phyloP scores from a whole-genome alignment of 2,888 invertebrate genomes.

The Heliconius sara region DNA sequence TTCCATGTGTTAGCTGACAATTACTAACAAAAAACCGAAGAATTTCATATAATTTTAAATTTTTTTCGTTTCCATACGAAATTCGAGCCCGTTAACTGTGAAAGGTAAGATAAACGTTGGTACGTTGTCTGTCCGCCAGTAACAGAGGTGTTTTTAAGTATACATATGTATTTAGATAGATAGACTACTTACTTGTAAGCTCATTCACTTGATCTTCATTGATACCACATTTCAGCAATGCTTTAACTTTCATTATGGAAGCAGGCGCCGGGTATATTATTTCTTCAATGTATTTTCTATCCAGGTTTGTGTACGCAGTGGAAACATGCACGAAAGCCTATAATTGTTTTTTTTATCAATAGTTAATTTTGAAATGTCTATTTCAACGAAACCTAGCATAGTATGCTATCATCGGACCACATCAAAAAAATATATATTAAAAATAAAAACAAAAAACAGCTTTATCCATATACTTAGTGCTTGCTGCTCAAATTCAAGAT shows the following conservation, averaged over 20 bases:
- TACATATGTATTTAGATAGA: background rate
- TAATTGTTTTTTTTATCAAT: background rate
- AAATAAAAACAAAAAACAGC: no score
- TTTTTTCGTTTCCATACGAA: no score
- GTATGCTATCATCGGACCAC: background rate
- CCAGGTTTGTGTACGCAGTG: conserved; percentile 48
- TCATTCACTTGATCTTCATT: conserved; percentile 39
- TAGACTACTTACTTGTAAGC: conserved; percentile 52
- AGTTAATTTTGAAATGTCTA: no score
- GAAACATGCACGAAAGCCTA: conserved; percentile 52
- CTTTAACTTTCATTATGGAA: conserved; percentile 46
- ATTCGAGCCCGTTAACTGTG: no score
- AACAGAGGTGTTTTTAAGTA: background rate
- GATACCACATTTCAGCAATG: conserved; percentile 37
- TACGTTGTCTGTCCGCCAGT: no score
- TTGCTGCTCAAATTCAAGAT: no score
- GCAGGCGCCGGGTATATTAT: conserved; percentile 49
- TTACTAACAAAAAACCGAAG: no score
- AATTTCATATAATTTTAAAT: no score
- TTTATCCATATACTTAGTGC: no score
- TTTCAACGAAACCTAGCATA: background rate
- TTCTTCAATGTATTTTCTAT: conserved; percentile 46
- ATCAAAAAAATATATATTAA: background rate
- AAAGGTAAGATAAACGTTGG: no score
- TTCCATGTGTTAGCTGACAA: no score